Conservation (phyloP, 2,797 vertebrate genomes). For the Falco naumanni region DNA sequence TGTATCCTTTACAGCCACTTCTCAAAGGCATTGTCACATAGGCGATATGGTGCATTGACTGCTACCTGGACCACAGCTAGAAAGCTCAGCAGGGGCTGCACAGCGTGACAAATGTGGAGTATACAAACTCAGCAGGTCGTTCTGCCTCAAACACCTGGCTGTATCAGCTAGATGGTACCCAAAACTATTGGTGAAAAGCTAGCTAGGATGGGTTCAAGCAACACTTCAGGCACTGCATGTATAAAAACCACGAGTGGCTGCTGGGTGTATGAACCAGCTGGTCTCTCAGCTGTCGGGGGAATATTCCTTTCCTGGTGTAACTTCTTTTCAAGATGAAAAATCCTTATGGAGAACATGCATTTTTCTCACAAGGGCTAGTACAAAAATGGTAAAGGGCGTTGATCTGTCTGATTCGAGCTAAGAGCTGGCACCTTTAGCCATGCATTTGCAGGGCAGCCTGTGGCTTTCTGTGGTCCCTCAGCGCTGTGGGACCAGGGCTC, state of each 20-base stretch:
- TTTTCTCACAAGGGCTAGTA: not conserved
- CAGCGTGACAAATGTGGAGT: not conserved
- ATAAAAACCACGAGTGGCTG: not conserved
- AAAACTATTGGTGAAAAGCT: not conserved
- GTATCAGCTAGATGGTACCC: too few species aligned
- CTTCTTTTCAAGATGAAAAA: not conserved
- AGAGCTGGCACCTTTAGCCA: not conserved
- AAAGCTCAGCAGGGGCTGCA: not conserved
- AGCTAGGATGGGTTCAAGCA: not conserved
- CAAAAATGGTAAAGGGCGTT: not conserved
- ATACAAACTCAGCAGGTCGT: not conserved
- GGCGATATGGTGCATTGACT: not conserved
- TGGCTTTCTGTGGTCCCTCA: not conserved
- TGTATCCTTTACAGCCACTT: not conserved
- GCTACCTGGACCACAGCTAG: not conserved
- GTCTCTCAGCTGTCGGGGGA: not conserved
- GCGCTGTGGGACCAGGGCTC: rapidly evolving
- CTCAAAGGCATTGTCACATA: not conserved
- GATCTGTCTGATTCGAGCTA: not conserved
- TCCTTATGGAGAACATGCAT: not conserved
- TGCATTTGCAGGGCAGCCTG: not conserved
- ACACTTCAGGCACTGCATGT: not conserved
- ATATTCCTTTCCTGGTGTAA: not conserved
- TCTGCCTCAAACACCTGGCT: not conserved
- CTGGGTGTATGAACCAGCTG: not conserved